phyloP scores from a whole-genome alignment of 2,113 vertebrate species.

The Chloroceryle aenea region DNA sequence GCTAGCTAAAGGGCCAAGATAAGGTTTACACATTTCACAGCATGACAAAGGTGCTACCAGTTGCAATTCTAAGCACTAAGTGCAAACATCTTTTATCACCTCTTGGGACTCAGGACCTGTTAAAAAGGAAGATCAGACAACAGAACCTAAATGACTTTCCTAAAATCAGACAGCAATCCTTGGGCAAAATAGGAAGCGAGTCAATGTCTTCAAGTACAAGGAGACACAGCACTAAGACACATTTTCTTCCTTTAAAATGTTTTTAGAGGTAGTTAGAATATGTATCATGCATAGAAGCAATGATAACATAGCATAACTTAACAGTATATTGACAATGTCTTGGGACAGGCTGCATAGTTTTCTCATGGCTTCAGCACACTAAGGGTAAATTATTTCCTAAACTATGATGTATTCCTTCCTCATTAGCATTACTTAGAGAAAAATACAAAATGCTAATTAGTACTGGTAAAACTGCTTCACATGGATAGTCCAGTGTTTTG shows the following conservation, averaged over 20 bases:
- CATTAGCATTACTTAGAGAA: neutral
- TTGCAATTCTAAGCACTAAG: neutral
- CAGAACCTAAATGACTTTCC: neutral
- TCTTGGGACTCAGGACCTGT: neutral
- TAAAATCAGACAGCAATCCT: neutral
- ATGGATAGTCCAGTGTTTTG: neutral
- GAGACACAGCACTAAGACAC: neutral
- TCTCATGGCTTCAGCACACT: neutral
- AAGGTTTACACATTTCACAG: neutral
- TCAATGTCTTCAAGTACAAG: neutral
- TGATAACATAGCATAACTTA: neutral
- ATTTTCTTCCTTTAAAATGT: neutral
- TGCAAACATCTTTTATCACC: neutral
- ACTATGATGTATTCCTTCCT: neutral
- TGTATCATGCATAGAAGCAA: neutral
- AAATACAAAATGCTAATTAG: constrained; percentile 24
- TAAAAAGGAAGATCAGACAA: neutral
- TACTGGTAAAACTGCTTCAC: neutral
- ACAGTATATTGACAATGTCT: neutral
- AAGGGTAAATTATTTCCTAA: neutral
- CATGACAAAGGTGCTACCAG: neutral
- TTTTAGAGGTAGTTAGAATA: neutral
- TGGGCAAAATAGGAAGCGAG: neutral
- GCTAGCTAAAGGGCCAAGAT: neutral
- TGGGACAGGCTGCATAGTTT: neutral